Conservation (phyloP, 2,113 vertebrate species). For the Rhadina sibilatrix region DNA sequence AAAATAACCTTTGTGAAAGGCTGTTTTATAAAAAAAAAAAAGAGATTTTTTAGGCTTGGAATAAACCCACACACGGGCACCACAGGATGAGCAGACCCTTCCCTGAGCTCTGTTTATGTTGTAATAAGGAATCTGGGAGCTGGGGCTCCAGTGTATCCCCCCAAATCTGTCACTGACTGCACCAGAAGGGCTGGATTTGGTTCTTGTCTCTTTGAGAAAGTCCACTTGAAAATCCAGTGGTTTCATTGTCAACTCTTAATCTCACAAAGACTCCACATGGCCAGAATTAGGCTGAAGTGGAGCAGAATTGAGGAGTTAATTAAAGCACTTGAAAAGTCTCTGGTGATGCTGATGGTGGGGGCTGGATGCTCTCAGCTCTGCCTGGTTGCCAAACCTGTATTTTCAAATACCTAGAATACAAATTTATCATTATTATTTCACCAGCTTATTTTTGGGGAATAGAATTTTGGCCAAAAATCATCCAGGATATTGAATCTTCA, state of each 20-base stretch:
- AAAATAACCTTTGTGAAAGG: neutral
- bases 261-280: neutral
- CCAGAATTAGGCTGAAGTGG: neutral
- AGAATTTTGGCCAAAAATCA: neutral
- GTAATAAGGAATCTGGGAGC: neutral
- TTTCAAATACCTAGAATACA: neutral
- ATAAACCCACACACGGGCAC: neutral
- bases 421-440: neutral
- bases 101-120: too few relatives aligned
- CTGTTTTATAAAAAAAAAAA: neutral
- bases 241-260: neutral
- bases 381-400: neutral
- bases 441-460: neutral
- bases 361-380: neutral
- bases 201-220: neutral
- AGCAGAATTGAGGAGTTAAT: neutral
- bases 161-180: neutral
- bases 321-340: neutral
- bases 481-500: neutral
- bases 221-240: neutral
- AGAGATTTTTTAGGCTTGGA: neutral
- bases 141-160: neutral
- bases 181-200: neutral
- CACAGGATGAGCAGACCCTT: neutral
- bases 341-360: fast-evolving